These are phyloP conservation scores for Ormyrus rosae DNA, from an alignment of 2,888 invertebrate species.

Conservation along the genomic window DNA sequence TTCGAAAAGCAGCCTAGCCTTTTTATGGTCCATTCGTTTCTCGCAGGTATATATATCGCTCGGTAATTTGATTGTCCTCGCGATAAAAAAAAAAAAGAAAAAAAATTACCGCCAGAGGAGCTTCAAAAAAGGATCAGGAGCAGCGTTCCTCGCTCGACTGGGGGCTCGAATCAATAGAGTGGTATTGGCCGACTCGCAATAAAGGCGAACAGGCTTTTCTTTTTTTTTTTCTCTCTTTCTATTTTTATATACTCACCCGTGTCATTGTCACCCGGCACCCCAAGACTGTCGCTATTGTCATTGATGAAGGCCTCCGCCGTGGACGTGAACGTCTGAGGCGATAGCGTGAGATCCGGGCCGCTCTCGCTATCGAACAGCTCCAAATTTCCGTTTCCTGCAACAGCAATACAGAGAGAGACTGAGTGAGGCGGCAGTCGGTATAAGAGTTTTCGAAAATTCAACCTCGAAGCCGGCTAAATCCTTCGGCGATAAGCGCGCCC, in stretches of 20 bases:
- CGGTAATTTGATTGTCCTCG: conserved; percentile 30
- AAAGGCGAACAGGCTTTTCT: conserved; percentile 27
- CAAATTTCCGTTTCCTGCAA: conserved; percentile 75
- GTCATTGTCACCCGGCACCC: conserved; percentile 80
- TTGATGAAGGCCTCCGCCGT: conserved; percentile 81
- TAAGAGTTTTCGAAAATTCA: conserved; percentile 8
- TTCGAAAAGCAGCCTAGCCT: not conserved
- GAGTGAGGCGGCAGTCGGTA: not conserved
- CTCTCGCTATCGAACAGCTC: conserved; percentile 81
- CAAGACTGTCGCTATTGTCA: conserved; percentile 81
- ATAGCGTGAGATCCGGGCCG: conserved; percentile 80
- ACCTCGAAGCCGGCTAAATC: conserved; percentile 57
- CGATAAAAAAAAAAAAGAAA: conserved; percentile 8
- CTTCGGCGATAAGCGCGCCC: conserved; percentile 54
- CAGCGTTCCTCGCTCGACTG: not conserved
- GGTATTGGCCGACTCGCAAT: not conserved
- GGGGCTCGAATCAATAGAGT: conserved; percentile 22
- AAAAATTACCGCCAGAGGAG: conserved; percentile 30
- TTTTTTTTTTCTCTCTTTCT: not conserved
- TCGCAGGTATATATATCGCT: not conserved
- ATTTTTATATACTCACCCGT: conserved; percentile 76
- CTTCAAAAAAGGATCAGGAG: not conserved
- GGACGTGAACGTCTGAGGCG: conserved; percentile 81
- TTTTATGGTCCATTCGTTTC: conserved; percentile 6
- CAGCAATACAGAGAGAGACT: conserved; percentile 27